Percentiles rank a stretch among this genome's conserved stretches.
These are phyloP conservation scores for Agonopterix alstromeriana DNA, from an alignment of 2,888 invertebrate genomes.

Conservation along the genomic window DNA sequence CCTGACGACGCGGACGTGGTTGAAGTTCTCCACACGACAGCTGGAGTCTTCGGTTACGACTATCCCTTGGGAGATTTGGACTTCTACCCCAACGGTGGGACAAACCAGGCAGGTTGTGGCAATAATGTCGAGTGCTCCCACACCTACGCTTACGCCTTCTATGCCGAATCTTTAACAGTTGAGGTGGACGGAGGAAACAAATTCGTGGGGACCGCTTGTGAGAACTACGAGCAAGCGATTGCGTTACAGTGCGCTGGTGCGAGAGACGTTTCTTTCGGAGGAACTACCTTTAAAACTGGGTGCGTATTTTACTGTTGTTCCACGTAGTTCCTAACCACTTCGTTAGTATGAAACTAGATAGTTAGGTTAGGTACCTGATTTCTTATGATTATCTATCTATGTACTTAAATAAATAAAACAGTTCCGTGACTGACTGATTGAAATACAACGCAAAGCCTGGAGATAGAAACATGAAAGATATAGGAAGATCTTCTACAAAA, in stretches of 20 bases:
- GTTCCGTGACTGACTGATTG: too few relatives aligned
- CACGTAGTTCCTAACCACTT: too few relatives aligned
- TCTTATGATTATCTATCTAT: too few relatives aligned
- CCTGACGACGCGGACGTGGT: conserved; percentile 46
- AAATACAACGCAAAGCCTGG: too few relatives aligned
- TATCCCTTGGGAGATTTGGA: conserved; percentile 52
- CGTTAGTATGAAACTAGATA: too few relatives aligned
- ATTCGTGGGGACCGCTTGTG: conserved; percentile 55
- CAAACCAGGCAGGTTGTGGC: conserved; percentile 44
- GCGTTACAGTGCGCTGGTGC: conserved; percentile 33
- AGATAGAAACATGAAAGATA: too few relatives aligned
- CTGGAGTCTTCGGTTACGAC: conserved; percentile 51
- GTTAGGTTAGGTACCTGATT: too few relatives aligned
- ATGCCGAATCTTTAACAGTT: conserved; percentile 48
- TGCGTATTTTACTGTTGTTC: too few relatives aligned
- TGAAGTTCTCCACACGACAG: conserved; percentile 57
- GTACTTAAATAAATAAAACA: too few relatives aligned
- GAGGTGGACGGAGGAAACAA: conserved; percentile 21
- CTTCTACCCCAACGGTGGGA: conserved; percentile 63
- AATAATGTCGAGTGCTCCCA: conserved; percentile 40
- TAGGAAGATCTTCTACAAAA: too few relatives aligned
- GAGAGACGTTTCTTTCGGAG: conserved; percentile 45
- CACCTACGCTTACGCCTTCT: conserved; percentile 40
- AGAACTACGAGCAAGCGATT: conserved; percentile 36
- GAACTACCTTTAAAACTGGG: conserved; percentile 33